phyloP scores from a whole-genome alignment of 2,113 vertebrate species.

The Barnardius zonarius region DNA sequence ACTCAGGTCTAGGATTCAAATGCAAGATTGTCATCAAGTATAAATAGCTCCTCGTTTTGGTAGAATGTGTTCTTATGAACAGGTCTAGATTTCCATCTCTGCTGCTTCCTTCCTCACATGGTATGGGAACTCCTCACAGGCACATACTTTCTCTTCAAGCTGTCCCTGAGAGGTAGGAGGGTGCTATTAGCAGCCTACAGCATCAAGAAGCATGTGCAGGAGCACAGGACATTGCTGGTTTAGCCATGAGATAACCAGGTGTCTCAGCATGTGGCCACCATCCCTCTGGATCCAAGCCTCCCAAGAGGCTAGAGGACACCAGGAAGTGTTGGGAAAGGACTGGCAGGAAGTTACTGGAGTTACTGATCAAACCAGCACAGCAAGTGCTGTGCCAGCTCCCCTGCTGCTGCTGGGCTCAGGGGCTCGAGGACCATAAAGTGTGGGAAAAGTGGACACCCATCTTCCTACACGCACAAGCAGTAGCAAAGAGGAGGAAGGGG shows the following conservation, averaged over 20 bases:
- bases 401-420: not conserved
- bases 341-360: not conserved
- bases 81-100: not conserved
- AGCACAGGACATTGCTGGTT: not conserved
- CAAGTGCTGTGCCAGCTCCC: accelerated
- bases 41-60: not conserved
- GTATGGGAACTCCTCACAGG: not conserved
- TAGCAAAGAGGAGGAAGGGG: not conserved
- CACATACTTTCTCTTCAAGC: not conserved
- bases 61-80: not conserved
- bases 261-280: not conserved
- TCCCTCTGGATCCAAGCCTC: not conserved
- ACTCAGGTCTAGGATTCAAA: not conserved
- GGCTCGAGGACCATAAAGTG: not conserved
- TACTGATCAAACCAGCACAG: not conserved
- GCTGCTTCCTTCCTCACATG: not conserved
- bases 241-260: not conserved
- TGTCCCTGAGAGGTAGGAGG: not conserved
- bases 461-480: not conserved
- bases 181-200: not conserved
- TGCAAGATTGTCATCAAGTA: not conserved
- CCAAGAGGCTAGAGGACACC: not conserved
- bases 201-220: not conserved
- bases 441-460: not conserved
- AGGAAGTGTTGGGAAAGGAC: not conserved